A percentile compares a stretch with the other conserved stretches of the same genome.
phyloP scores from a whole-genome alignment of 2,113 vertebrate species.

The Centropus unirufus region DNA sequence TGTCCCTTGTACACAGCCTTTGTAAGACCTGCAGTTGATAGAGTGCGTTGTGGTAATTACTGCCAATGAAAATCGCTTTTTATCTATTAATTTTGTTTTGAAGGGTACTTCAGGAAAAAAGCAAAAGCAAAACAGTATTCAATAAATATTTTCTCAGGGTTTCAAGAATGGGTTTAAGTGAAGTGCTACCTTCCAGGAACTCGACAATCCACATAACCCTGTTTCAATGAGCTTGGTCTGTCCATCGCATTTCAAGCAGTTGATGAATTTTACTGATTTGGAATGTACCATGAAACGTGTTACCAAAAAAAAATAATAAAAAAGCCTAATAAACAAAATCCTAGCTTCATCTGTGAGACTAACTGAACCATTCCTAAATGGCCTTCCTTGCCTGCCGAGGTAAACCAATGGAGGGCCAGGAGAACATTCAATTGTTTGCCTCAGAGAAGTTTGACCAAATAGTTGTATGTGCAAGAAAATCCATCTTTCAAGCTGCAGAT shows the following conservation, averaged over 20 bases:
- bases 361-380: neutral
- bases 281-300: neutral
- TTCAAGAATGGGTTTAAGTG: constrained; percentile 32
- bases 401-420: neutral
- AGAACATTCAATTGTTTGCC: neutral
- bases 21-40: neutral
- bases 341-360: neutral
- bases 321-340: neutral
- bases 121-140: neutral
- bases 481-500: neutral
- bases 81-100: neutral
- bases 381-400: neutral
- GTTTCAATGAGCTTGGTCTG: neutral
- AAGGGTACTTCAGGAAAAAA: neutral
- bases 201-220: neutral
- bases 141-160: constrained; percentile 13
- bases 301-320: neutral
- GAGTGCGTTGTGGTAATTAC: neutral
- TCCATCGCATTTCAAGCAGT: constrained; percentile 16
- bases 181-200: constrained; percentile 21
- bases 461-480: neutral
- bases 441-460: neutral
- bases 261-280: neutral
- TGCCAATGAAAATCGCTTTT: neutral
- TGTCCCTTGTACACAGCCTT: neutral